A percentile compares a stretch with the other conserved stretches of the same genome.
Conservation (phyloP, 2,797 vertebrate species). For the Dipus sagitta region DNA sequence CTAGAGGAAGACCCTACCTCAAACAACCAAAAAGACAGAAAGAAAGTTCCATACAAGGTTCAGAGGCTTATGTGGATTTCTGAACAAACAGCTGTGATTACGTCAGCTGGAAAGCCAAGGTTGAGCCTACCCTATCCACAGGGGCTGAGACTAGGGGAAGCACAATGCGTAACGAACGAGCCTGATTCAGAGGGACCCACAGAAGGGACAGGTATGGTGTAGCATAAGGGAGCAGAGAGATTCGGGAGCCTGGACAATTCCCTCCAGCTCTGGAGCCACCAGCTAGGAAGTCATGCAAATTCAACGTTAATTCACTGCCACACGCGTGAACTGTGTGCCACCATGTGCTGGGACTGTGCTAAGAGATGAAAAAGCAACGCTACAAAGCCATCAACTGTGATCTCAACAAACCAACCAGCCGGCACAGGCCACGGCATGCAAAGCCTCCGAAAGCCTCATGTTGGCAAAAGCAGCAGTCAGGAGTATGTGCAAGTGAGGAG, state of each 20-base stretch:
- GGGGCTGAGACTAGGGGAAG: background rate
- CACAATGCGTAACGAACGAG: too few species aligned
- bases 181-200: background rate
- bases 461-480: background rate
- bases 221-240: background rate
- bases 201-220: background rate
- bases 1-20: too few species aligned
- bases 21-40: too few species aligned
- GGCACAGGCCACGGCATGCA: background rate
- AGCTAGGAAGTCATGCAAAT: background rate
- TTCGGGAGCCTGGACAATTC: background rate
- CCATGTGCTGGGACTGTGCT: background rate
- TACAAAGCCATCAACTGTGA: background rate
- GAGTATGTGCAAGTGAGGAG: background rate
- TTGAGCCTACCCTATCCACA: background rate
- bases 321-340: conserved; percentile 29
- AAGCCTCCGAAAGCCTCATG: background rate
- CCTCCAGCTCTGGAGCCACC: background rate
- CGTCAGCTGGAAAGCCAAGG: background rate
- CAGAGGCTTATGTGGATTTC: background rate
- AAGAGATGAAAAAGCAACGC: background rate
- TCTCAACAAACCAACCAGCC: background rate
- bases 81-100: background rate
- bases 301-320: background rate
- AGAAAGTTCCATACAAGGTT: background rate